These are phyloP conservation scores for Arctopsyche grandis DNA, from an alignment of 1,140 invertebrate genomes.

Conservation along the genomic window DNA sequence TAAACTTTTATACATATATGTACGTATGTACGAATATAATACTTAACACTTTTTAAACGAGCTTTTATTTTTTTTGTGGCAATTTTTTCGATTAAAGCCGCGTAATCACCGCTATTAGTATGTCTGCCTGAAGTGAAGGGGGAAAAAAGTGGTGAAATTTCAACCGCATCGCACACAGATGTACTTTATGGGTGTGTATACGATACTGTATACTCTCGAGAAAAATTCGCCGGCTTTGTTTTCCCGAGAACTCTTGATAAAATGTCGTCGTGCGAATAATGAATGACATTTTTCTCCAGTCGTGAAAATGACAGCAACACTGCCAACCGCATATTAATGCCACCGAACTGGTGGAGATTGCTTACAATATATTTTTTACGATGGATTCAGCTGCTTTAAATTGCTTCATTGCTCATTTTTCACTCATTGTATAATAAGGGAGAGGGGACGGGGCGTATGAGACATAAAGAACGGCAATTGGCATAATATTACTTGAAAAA, in stretches of 20 bases:
- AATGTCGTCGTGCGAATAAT: slow-evolving; percentile 31
- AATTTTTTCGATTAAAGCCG: not conserved
- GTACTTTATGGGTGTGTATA: too few species aligned
- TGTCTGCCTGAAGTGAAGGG: not conserved
- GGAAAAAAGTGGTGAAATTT: slow-evolving; percentile 10
- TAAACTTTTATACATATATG: not conserved
- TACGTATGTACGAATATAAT: not conserved
- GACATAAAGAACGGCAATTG: too few species aligned
- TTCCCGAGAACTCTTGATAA: slow-evolving; percentile 14
- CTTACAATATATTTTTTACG: not conserved
- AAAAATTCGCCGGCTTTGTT: slow-evolving; percentile 16
- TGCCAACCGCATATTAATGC: slow-evolving; percentile 19
- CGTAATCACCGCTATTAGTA: not conserved
- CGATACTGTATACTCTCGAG: too few species aligned
- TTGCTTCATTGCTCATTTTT: not conserved
- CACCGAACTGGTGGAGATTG: not conserved
- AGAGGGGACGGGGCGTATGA: not conserved
- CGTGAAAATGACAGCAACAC: slow-evolving; percentile 23
- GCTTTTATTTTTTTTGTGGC: not conserved
- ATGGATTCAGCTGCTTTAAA: too few species aligned
- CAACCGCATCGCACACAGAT: not conserved
- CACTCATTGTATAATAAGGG: not conserved
- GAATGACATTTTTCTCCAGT: slow-evolving; percentile 29
- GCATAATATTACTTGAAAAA: too few species aligned
- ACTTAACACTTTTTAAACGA: too few species aligned